Evolutionary conservation across 2,888 invertebrate species (phyloP).

Genomic region (Ariolimax columbianus): DNA sequence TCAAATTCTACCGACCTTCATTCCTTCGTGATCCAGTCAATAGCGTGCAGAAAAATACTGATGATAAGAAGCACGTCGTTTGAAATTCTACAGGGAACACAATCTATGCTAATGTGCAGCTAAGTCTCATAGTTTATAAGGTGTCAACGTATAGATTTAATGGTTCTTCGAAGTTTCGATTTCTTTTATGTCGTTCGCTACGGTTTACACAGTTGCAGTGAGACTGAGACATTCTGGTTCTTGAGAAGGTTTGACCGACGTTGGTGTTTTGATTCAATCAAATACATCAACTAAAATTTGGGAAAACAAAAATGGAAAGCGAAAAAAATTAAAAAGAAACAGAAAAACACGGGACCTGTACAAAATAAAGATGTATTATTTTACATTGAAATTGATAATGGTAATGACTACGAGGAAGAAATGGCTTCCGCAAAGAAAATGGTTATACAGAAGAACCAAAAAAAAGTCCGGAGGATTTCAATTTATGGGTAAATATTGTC

Average conservation of each 20-base stretch:
- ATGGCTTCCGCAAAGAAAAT: slow-evolving; percentile 71
- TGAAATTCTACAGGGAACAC: background rate
- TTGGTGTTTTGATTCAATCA: background rate
- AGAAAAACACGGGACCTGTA: background rate
- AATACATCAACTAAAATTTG: background rate
- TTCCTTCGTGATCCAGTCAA: too few species aligned
- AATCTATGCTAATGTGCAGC: background rate
- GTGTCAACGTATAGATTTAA: background rate
- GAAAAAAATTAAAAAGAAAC: slow-evolving; percentile 41
- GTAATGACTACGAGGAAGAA: slow-evolving; percentile 60
- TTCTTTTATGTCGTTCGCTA: background rate
- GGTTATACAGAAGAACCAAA: slow-evolving; percentile 79
- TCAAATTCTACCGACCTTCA: too few species aligned
- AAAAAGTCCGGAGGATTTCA: slow-evolving; percentile 95
- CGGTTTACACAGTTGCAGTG: too few species aligned
- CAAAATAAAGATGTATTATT: slow-evolving; percentile 1
- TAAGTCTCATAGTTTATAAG: background rate
- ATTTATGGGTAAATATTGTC: slow-evolving; percentile 87
- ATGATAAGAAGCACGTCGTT: too few species aligned
- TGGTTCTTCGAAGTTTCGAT: background rate
- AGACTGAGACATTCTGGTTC: too few species aligned
- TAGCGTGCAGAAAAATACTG: too few species aligned
- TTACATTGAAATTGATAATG: background rate
- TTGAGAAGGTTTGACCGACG: background rate
- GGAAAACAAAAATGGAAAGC: slow-evolving; percentile 47